phyloP scores from a whole-genome alignment of 2,797 vertebrate genomes.

The Benthosema pterotum region DNA sequence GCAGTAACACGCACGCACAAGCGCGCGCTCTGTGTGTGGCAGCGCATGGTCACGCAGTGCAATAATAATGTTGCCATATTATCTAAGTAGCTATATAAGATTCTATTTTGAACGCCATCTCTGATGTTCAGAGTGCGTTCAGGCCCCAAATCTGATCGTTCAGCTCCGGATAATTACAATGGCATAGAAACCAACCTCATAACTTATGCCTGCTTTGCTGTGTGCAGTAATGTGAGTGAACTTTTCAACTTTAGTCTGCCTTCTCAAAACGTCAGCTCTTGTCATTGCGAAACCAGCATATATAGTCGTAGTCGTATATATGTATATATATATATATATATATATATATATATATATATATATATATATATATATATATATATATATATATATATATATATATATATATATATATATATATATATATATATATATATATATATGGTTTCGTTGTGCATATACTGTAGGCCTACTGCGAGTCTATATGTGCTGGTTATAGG shows the following conservation, averaged over 20 bases:
- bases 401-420: neutral
- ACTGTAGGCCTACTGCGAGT: no score
- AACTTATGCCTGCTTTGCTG: constrained; percentile 37
- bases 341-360: neutral
- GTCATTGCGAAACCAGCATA: no score
- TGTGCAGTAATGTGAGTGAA: constrained; percentile 38
- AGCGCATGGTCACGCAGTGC: constrained; percentile 47
- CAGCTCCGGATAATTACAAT: constrained; percentile 63
- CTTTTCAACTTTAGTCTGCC: constrained; percentile 40
- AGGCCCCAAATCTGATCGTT: constrained; percentile 73
- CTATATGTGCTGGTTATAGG: constrained; percentile 3
- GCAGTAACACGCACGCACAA: neutral
- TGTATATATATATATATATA: neutral
- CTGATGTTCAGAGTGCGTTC: constrained; percentile 74
- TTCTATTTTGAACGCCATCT: constrained; percentile 86
- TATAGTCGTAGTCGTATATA: no score
- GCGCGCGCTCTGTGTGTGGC: constrained; percentile 13
- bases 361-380: neutral
- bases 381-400: neutral
- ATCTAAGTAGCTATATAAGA: constrained; percentile 71
- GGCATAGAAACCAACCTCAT: constrained; percentile 67
- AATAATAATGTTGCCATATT: constrained; percentile 74
- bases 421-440: neutral
- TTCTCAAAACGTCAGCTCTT: constrained; percentile 39
- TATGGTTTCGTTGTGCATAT: constrained; percentile 23